These are phyloP conservation scores for Drepanosiphum platanoidis DNA, from an alignment of 2,888 invertebrate genomes.

Conservation along the genomic window DNA sequence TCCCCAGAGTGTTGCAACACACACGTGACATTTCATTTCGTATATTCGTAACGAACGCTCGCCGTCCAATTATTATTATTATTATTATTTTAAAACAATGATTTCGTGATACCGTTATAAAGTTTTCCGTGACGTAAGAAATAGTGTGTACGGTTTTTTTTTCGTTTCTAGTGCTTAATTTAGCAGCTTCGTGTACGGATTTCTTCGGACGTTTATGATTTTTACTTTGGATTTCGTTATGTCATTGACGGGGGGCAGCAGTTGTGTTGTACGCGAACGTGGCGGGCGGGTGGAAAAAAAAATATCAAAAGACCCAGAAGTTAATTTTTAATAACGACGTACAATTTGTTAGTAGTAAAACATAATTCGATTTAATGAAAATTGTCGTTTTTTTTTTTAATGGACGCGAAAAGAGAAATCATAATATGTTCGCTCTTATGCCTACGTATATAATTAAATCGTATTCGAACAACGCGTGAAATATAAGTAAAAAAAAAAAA, in stretches of 20 bases:
- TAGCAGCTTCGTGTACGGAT: not conserved
- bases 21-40: not conserved
- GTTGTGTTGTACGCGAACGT: not conserved
- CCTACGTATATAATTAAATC: conserved; percentile 19
- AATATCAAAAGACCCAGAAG: not conserved
- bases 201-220: not conserved
- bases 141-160: not conserved
- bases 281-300: not conserved
- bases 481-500: not conserved
- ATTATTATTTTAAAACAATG: not conserved
- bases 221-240: not conserved
- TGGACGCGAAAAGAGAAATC: conserved; percentile 35
- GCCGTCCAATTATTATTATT: conserved; percentile 9
- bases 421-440: not conserved
- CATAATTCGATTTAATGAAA: conserved; percentile 25
- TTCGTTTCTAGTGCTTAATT: conserved; percentile 6
- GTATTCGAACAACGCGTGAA: not conserved
- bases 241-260: too few relatives aligned
- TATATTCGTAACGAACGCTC: not conserved
- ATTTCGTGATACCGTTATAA: not conserved
- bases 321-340: not conserved
- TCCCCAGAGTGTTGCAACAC: not conserved
- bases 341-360: not conserved
- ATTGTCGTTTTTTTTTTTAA: not conserved
- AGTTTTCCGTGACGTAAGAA: not conserved